Base-by-base conservation (phyloP, 2,113 vertebrate genomes). In the Sturnus vulgaris region DNA sequence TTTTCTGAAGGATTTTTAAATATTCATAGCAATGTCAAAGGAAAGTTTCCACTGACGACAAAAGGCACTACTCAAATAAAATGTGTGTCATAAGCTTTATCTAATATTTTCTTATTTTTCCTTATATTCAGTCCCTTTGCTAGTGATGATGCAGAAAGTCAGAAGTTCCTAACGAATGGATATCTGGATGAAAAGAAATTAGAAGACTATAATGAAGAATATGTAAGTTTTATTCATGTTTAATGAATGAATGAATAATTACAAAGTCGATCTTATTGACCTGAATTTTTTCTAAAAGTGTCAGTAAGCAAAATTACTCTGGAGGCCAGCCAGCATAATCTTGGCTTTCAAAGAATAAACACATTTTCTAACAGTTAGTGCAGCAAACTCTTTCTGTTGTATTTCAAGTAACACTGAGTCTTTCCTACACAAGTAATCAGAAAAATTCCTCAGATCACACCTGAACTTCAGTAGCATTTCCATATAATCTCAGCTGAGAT, bases 81-180 rank as follows among this genome's bases (percentile, higher is more conserved):
- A 81, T n/a, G 4, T 42, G 7, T 83, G 22, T n/a, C 65, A 39
- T 65, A 55, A 68, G 16, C 7, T 46, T 88, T 59, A 78, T 18
- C 46, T 83, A 64, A 71, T 52, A 27, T 53, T 82, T 89, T 93
- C 35, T 93, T 80, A 71, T 71, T 96, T 96, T 91, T 30, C 8
- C 92, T 42, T 89, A 14, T 69, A 5, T 97, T 83, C 92, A 99
- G 99, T 95, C 98, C 98, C 60, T 99, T 98, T 96, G 86, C 97
- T 93, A 98, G 98, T 9, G 98, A 98, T 4, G 99, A 99, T 49
- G 98, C 96, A 40, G 99, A 99, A 97, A 99, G 98, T 95, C 99
- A 99, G 92, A 99, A 98, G 96, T 99, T 99, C 91, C 98, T 99
- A 81, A 97, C 99, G 39, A 99, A 99, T 55, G 99, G 98, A 47